Base-by-base conservation (phyloP, 2,888 invertebrate species). In the Eupithecia centaureata region DNA sequence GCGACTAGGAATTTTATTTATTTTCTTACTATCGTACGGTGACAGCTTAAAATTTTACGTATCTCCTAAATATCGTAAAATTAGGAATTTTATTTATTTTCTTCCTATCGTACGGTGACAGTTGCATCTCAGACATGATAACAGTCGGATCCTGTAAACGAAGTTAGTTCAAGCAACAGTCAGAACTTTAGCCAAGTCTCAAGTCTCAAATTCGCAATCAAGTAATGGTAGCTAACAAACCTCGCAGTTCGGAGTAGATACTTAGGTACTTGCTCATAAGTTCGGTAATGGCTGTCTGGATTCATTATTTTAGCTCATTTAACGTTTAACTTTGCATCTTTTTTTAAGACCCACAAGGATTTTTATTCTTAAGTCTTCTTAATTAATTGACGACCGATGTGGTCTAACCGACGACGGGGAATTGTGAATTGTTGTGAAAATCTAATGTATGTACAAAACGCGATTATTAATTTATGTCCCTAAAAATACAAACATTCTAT, bases 211-310 rank as follows among this genome's bases (percentile, higher is more conserved):
- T n/a, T n/a, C n/a, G n/a, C n/a, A n/a, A 42, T 42, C 42, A 18
- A 42, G 42, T 42, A 42, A 42, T 42, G 42, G 42, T 42, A 42
- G 42, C 18, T 42, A 42, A 18, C 42, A 18, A n/a, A 8, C 18
- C 42, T 8, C 18, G 42, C 8, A 42, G 42, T 38, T 38, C 15
- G 38, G n/a, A n/a, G n/a, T n/a, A n/a, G n/a, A n/a, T n/a, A n/a
- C n/a, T n/a, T n/a, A n/a, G n/a, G n/a, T 42, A n/a, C 42, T 42
- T 42, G 42, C 18, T 42, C 38, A 18, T 42, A 42, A 42, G 38
- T 42, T 42, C 38, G n/a, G 18, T 8, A 42, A 18, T 18, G 8
- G 7, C 42, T 18, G 8, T 18, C 18, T 42, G 38, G 18, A 18
- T 18, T 8, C 38, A 7, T 8, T 8, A 42, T 15, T 42, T 42